Evolutionary conservation across 2,113 vertebrate species (phyloP).

Genomic region (Sakesphorus luctuosus): DNA sequence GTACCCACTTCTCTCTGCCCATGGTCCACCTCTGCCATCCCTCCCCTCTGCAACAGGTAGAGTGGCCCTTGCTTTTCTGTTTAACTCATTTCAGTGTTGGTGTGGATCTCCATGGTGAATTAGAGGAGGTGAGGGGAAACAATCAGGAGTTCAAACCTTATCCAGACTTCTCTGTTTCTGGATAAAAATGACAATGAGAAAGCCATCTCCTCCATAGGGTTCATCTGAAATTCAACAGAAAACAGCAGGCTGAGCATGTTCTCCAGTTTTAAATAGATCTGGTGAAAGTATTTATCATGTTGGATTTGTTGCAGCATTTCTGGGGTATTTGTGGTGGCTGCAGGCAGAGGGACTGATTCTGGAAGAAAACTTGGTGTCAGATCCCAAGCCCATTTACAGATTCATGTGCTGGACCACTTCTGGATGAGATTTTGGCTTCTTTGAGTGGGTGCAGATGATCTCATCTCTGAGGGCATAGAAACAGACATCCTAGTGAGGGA

Average conservation of each 20-base stretch:
- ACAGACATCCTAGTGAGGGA: neutral
- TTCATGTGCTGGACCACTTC: neutral
- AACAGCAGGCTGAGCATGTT: neutral
- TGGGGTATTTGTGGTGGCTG: constrained; percentile 15
- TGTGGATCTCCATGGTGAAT: neutral
- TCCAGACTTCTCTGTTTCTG: neutral
- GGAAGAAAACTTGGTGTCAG: neutral
- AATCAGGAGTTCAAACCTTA: neutral
- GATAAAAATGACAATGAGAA: neutral
- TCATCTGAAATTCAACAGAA: constrained; percentile 23
- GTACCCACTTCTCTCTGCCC: neutral
- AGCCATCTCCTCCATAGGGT: neutral
- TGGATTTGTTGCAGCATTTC: constrained; percentile 1
- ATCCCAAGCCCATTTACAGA: neutral
- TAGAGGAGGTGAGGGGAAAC: neutral
- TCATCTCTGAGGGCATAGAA: neutral
- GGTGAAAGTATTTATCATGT: constrained; percentile 26
- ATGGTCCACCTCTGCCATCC: neutral
- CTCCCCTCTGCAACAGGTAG: neutral
- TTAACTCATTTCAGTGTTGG: neutral
- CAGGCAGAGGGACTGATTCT: neutral
- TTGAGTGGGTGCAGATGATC: neutral
- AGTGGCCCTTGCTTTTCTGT: neutral
- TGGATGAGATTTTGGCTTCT: neutral
- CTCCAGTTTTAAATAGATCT: constrained; percentile 40